A percentile compares a stretch with the other conserved stretches of the same genome.
Conservation (phyloP, 2,113 vertebrate species). For the Glareola pratincola region DNA sequence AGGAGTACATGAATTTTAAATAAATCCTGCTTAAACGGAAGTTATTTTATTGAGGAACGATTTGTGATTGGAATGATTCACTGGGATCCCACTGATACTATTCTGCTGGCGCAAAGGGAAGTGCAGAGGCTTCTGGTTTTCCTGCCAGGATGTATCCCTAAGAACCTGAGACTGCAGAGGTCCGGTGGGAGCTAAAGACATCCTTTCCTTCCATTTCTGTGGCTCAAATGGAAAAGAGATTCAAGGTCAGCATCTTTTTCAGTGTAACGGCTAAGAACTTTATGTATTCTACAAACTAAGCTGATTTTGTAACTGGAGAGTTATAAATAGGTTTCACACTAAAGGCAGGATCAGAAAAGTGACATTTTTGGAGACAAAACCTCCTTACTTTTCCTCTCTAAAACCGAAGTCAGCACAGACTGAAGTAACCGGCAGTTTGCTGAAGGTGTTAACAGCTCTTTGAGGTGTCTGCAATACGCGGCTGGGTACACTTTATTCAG, state of each 20-base stretch:
- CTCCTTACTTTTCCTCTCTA: not conserved
- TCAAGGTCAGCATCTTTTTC: not conserved
- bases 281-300: not conserved
- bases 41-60: not conserved
- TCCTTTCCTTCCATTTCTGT: not conserved
- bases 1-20: not conserved
- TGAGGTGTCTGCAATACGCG: not conserved
- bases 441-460: constrained; percentile 3
- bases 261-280: not conserved
- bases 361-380: not conserved
- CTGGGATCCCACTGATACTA: not conserved
- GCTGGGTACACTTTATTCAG: not conserved
- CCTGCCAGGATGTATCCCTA: not conserved
- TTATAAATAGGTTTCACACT: not conserved
- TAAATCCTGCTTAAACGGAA: not conserved
- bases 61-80: not conserved
- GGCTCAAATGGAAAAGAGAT: not conserved
- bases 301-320: not conserved
- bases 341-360: not conserved
- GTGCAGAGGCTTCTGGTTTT: not conserved
- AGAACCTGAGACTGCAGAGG: not conserved
- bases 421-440: not conserved
- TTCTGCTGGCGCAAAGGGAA: not conserved
- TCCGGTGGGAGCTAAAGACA: not conserved
- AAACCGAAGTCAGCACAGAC: not conserved